Conservation (phyloP, 2,113 vertebrate genomes). For the Notiomystis cincta region DNA sequence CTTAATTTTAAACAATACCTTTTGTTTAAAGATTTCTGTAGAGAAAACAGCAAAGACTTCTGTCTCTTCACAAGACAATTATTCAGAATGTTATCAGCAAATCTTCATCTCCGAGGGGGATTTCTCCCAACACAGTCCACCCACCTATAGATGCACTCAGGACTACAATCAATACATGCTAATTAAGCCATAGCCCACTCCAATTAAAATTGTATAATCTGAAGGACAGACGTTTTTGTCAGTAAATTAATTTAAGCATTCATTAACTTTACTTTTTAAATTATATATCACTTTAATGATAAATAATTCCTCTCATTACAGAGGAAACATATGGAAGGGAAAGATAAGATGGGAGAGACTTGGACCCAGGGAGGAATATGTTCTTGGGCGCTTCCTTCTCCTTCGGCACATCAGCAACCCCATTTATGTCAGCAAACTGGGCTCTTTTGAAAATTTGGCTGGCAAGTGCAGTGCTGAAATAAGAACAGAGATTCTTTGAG, state of each 20-base stretch:
- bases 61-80: neutral
- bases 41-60: conserved; percentile 16
- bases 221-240: conserved; percentile 53
- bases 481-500: conserved; percentile 48
- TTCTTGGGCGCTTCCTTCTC: neutral
- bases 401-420: neutral
- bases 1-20: conserved; percentile 6
- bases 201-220: conserved; percentile 41
- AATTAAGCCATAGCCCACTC: conserved; percentile 43
- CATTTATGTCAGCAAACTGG: conserved; percentile 39
- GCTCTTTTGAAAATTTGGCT: conserved; percentile 16
- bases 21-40: neutral
- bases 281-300: conserved; percentile 46
- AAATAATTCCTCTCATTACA: conserved; percentile 59
- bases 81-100: conserved; percentile 7
- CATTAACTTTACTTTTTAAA: conserved; percentile 48
- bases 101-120: neutral
- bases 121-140: conserved; percentile 1
- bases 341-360: conserved; percentile 42
- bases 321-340: conserved; percentile 43
- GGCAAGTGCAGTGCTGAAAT: conserved; percentile 4
- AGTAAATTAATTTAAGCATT: conserved; percentile 42
- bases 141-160: neutral
- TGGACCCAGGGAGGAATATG: neutral
- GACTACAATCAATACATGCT: conserved; percentile 33